Base-by-base conservation (phyloP, 1,140 invertebrate species). In the Bombus ignitus region DNA sequence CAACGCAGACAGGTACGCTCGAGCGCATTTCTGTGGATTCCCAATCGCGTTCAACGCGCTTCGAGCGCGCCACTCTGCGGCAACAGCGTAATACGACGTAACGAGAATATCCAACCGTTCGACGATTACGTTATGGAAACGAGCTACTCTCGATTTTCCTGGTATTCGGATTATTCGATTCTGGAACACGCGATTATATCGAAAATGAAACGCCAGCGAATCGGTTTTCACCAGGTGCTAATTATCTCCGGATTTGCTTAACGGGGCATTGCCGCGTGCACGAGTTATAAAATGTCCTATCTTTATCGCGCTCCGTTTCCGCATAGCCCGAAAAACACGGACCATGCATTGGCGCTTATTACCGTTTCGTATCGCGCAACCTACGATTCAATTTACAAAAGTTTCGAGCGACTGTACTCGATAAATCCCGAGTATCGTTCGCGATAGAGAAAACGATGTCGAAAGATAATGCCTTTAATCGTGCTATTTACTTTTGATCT, bases 1-100 rank as follows among this genome's bases (percentile, higher is more conserved):
- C 89, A 93, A 93, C 88, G 83, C 88, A 37, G 76, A 86, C 80
- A 93, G 92, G 92, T 93, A 92, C 57, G 78, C 47, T 70, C 44
- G 42, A 22, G 37, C 25, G 77, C 70, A 44, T 72, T 88, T 66
- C 39, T 71, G 25, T n/a, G 78, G 79, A 87, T 83, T 87, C 74
- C 66, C 70, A 32, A 35, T 8, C 66, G 71, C 42, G 32, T 76
- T 65, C 44, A 37, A 25, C 35, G 37, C 15, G 35, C 37, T 32
- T 1, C 44, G 37, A 39, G 35, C 74, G 65, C 57, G 44, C 28
- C 37, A 35, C 18, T 22, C n/a, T 3, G 22, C 10, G 12, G 18
- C 3, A 18, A 35, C 8, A 4, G 5, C 32, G 25, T 39, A 59
- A 28, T 35, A 47, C 1, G 1, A 25, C 42, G 39, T 47, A 22